Base-by-base conservation (phyloP, 2,888 invertebrate species). In the Belgica antarctica region DNA sequence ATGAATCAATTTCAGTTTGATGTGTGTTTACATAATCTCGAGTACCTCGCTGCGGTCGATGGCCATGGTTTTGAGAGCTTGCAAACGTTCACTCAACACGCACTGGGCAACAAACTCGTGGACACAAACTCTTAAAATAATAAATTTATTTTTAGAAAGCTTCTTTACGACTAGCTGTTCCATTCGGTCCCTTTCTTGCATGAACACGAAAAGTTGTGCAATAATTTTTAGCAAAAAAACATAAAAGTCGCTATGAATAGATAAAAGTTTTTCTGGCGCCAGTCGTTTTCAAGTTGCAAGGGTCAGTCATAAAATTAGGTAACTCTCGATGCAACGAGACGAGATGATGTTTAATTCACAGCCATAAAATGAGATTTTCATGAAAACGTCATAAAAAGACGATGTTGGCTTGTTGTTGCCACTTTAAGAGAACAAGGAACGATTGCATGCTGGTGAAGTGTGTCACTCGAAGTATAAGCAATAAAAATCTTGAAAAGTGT, bases 231-330 rank as follows among this genome's bases (percentile, higher is more conserved):
- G 10, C 8, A 62, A 12, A 28, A 34, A 62, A 41, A 41, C 41
- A 7, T 41, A 4, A 41, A 41, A 41, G 41, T 41, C 41, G 41
- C 41, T n/a, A 41, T 41, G 41, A 41, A 41, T 41, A 41, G 41
- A 41, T 41, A 41, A 41, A 41, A 41, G 41, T 41, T 41, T 41
- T 41, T 41, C 41, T 41, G 41, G 41, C 41, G 41, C 41, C 41
- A 41, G 41, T 41, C 41, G 41, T 41, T 41, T 8, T 31, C n/a
- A 10, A 31, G 31, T 31, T 31, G n/a, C n/a, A n/a, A 4, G 31
- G 31, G 31, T 31, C 31, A 31, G 10, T 31, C 31, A 10, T 31
- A 31, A 31, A 31, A 31, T 31, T 31, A 31, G 31, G 31, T 31
- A 31, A 31, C 31, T 4, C 5, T 31, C 5, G 10, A 10, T 31